Evolutionary conservation across 1,140 invertebrate species (phyloP).

Genomic region (Phthorimaea operculella): DNA sequence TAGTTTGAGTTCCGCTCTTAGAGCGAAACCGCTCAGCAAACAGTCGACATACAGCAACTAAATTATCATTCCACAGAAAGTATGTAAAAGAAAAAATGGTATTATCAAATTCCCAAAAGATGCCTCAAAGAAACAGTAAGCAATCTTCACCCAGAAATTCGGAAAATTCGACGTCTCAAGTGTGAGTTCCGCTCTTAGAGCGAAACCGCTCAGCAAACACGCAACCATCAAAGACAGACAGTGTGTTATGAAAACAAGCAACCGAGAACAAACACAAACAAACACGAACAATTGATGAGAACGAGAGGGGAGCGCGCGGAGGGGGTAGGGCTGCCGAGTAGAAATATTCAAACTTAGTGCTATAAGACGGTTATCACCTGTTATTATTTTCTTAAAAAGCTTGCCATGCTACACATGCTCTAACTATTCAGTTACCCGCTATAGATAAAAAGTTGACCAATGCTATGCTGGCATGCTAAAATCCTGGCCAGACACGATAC

Average conservation of each 20-base stretch:
- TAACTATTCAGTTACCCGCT: no score
- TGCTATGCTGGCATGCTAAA: no score
- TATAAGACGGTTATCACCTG: no score
- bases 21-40: conserved; percentile 47
- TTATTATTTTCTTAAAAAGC: no score
- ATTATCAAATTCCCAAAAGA: neutral
- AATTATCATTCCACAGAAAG: no score
- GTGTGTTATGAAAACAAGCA: conserved; percentile 65
- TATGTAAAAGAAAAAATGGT: no score
- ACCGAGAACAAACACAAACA: conserved; percentile 59
- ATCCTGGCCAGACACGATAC: no score
- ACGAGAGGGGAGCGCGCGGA: conserved; percentile 23
- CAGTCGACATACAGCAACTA: no score
- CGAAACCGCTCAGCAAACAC: conserved; percentile 50
- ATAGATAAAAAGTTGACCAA: no score
- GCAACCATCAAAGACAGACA: conserved; percentile 60
- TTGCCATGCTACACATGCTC: no score
- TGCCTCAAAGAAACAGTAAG: neutral
- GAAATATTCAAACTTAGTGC: no score
- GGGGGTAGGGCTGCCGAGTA: no score
- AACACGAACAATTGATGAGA: conserved; percentile 62
- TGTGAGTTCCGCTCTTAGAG: conserved; percentile 20
- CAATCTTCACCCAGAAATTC: conserved; percentile 1
- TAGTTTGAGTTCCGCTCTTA: conserved; percentile 18
- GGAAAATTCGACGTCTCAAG: conserved; percentile 31